Evolutionary conservation across 2,888 invertebrate genomes (phyloP), one percentile per base, ranked within the genome.

Genomic region (Apomyelois bistriatella): DNA sequence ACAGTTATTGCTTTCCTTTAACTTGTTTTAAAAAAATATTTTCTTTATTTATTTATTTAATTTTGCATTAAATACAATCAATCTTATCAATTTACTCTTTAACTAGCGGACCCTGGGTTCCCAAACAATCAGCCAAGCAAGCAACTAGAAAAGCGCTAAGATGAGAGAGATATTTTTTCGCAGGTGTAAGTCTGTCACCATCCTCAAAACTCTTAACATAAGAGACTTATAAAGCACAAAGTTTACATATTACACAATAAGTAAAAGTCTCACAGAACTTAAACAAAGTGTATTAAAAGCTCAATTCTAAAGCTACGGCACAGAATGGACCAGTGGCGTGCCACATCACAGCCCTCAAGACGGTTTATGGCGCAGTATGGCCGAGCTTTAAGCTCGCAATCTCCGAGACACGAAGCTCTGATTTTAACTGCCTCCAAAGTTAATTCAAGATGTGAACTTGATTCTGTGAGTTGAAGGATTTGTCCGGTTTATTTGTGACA

Each of bases 321-420:
- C 22, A n/a, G 37, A 38, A 38, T 38, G 36, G 37, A 38, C 40
- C 15, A n/a, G n/a, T 15, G 5, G 15, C 38, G 12, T 1, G 17
- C 17, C 42, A 12, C 42, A 28, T 43, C 28, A 28, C 42, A 30
- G 42, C 42, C 16, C 28, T 42, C 15, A 46, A 46, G 46, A 8
- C 46, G 46, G 46, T 46, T 46, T 46, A 46, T 12, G 30, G 46
- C 46, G 46, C 46, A 32, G 32, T 40, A 16, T 30, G 46, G 46
- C 32, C 46, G 32, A 32, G 43, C 13, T 10, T 32, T 46, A 32
- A 46, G 32, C 46, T 16, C 46, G 32, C 46, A 32, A 46, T 46
- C 46, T 46, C 32, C 32, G 12, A 16, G 46, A 46, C 16, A 46
- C 46, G 46, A 35, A 32, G 46, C 32, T 32, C 32, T 46, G 46